phyloP scores from a whole-genome alignment of 2,113 vertebrate genomes.

The Nothocercus nigrocapillus region DNA sequence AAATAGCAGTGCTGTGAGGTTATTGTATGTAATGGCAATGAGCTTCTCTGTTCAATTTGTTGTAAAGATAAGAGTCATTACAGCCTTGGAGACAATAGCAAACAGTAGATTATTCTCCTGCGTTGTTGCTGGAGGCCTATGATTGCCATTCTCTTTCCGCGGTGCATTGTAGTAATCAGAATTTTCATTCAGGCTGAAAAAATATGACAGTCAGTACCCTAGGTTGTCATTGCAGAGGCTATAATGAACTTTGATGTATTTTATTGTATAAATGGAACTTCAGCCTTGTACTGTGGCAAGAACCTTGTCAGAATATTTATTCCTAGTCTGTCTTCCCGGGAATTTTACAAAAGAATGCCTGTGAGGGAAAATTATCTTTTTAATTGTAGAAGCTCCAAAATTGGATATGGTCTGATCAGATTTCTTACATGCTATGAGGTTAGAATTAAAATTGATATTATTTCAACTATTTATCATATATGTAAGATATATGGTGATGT shows the following conservation, averaged over 20 bases:
- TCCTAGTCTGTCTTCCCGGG: not conserved
- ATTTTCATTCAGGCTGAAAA: slow-evolving; percentile 72
- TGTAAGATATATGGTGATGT: not conserved
- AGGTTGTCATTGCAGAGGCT: slow-evolving; percentile 23
- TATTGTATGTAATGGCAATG: slow-evolving; percentile 58
- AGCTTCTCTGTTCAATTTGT: slow-evolving; percentile 62
- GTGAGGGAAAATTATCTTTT: not conserved
- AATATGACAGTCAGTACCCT: not conserved
- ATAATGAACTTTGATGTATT: slow-evolving; percentile 40
- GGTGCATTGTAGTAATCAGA: slow-evolving; percentile 68
- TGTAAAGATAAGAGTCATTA: slow-evolving; percentile 62
- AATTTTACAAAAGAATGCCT: not conserved
- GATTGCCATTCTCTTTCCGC: slow-evolving; percentile 58
- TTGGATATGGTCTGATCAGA: not conserved
- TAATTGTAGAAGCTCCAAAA: not conserved
- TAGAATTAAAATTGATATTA: not conserved
- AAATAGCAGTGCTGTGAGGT: slow-evolving; percentile 21
- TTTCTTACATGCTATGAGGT: not conserved
- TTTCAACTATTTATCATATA: not conserved
- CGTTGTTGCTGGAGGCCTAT: slow-evolving; percentile 65
- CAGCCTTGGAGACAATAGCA: slow-evolving; percentile 47
- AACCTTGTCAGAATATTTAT: not conserved
- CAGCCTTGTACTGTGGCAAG: not conserved
- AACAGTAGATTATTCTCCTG: slow-evolving; percentile 66
- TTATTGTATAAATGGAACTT: slow-evolving; percentile 23